These are phyloP conservation scores for Phasia obesa DNA, from an alignment of 2,888 invertebrate genomes.

Conservation along the genomic window DNA sequence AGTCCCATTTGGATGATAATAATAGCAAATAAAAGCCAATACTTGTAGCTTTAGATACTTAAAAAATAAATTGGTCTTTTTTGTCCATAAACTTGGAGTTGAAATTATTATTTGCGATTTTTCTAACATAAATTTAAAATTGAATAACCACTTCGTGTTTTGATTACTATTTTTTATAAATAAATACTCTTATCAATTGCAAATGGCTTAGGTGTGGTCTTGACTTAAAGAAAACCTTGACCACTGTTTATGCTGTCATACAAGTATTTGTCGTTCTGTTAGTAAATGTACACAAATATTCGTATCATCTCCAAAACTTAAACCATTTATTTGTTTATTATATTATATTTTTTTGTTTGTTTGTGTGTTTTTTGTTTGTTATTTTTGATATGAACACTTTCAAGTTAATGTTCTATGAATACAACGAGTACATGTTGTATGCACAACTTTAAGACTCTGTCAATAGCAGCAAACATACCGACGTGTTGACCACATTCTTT, in stretches of 20 bases:
- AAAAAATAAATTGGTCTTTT: too few species aligned
- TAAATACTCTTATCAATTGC: neutral
- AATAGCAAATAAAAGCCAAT: too few species aligned
- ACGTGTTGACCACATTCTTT: slow-evolving; percentile 45
- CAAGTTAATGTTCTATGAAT: slow-evolving; percentile 28
- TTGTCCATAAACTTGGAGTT: too few species aligned
- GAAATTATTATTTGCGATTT: too few species aligned
- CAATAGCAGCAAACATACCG: neutral
- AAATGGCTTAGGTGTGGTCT: neutral
- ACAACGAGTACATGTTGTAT: neutral
- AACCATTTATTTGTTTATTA: slow-evolving; percentile 46
- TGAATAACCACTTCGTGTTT: neutral
- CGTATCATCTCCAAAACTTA: slow-evolving; percentile 21
- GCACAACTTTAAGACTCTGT: neutral
- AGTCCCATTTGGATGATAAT: too few species aligned
- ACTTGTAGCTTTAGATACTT: too few species aligned
- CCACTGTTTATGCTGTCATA: slow-evolving; percentile 9
- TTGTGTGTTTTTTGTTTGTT: neutral
- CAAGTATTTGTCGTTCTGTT: slow-evolving; percentile 32
- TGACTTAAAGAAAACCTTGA: neutral
- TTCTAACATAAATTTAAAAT: too few species aligned
- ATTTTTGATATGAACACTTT: slow-evolving; percentile 50
- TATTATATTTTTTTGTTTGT: neutral
- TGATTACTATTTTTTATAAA: neutral
- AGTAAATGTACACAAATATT: slow-evolving; percentile 39